These are phyloP conservation scores for Folsomia manolachei DNA, from an alignment of 2,888 invertebrate species.

Conservation along the genomic window DNA sequence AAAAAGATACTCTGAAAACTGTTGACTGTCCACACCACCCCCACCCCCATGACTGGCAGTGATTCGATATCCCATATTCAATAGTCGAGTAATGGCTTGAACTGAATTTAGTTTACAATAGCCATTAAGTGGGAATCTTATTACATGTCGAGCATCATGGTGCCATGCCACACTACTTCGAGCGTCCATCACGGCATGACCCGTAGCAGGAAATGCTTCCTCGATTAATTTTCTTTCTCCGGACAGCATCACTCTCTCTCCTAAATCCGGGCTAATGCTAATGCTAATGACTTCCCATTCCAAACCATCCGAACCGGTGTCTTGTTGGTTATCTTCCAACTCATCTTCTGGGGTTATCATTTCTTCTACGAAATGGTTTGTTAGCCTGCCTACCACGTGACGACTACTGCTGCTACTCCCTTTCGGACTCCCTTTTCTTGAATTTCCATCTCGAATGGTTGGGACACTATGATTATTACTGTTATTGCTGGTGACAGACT, in stretches of 20 bases:
- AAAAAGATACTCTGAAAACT: conserved; percentile 84
- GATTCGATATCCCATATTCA: conserved; percentile 74
- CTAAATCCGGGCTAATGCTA: conserved; percentile 75
- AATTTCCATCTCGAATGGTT: conserved; percentile 27
- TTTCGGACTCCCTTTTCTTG: conserved; percentile 24
- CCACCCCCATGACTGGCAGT: conserved; percentile 82
- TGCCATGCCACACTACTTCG: conserved; percentile 73
- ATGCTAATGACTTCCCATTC: conserved; percentile 74
- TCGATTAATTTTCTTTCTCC: conserved; percentile 73
- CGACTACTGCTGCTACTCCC: neutral
- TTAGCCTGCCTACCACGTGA: conserved; percentile 27
- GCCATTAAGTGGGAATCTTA: conserved; percentile 80
- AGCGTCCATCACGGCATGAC: conserved; percentile 74
- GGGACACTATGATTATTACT: conserved; percentile 37
- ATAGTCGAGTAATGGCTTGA: conserved; percentile 76
- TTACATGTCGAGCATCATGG: conserved; percentile 75
- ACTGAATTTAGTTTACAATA: conserved; percentile 87
- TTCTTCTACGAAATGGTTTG: conserved; percentile 32
- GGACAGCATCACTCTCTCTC: conserved; percentile 76
- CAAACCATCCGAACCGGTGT: conserved; percentile 16
- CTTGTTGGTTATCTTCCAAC: conserved; percentile 18
- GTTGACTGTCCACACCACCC: conserved; percentile 82
- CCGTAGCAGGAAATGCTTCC: conserved; percentile 62
- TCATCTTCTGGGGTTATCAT: conserved; percentile 35
- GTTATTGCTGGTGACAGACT: conserved; percentile 21